A percentile compares a stretch with the other conserved stretches of the same genome.
Evolutionary conservation across 2,113 vertebrate genomes (phyloP).

Genomic region (Pygoscelis adeliae): DNA sequence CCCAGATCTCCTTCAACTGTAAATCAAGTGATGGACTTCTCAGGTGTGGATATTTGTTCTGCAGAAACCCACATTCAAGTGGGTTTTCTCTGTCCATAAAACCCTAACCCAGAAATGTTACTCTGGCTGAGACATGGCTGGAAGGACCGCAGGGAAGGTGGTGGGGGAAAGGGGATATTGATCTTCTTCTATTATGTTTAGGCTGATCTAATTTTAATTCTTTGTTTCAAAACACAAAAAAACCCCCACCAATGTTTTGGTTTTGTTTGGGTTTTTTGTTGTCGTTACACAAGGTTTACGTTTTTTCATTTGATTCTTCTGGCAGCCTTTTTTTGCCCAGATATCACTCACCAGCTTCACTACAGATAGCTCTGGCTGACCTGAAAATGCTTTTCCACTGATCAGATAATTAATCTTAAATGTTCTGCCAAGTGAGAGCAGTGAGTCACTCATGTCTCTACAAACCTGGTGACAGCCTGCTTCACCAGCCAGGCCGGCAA

Average conservation of each 20-base stretch:
- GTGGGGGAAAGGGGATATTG: background rate
- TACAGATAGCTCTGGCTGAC: background rate
- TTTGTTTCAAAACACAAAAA: background rate
- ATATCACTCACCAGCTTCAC: background rate
- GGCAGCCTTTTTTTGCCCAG: background rate
- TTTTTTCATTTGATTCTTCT: background rate
- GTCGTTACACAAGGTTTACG: background rate
- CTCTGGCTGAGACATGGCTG: background rate
- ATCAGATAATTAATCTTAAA: slow-evolving; percentile 5
- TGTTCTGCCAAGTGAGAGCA: background rate
- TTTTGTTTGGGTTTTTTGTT: background rate
- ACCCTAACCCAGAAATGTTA: background rate
- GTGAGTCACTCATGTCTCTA: background rate
- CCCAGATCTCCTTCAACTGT: background rate
- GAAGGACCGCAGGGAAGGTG: background rate
- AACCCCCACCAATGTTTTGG: background rate
- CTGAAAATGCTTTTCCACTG: slow-evolving; percentile 1
- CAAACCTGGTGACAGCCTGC: background rate
- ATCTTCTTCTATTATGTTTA: background rate
- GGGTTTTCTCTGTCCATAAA: background rate
- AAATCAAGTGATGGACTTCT: background rate
- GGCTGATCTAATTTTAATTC: background rate
- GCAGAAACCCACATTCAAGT: background rate
- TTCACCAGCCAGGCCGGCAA: background rate
- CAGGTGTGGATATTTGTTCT: background rate